These are phyloP conservation scores for Gandaritis pyraliata DNA, from an alignment of 2,888 invertebrate species.

Conservation along the genomic window DNA sequence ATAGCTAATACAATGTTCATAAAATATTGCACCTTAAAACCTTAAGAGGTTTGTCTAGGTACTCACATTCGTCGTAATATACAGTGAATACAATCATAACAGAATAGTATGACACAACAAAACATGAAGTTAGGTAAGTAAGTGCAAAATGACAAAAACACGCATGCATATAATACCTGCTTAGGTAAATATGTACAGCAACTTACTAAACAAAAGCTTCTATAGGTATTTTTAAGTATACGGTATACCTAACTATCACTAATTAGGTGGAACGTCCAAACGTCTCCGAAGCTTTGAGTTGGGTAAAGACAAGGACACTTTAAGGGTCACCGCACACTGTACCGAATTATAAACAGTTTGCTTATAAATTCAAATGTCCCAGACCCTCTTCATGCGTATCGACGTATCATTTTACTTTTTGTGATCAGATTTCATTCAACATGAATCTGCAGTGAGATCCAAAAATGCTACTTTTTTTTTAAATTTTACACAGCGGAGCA, in stretches of 20 bases:
- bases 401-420: constrained; percentile 35
- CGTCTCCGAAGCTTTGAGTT: constrained; percentile 60
- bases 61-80: no score
- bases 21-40: no score
- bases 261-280: constrained; percentile 62
- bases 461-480: not conserved
- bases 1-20: no score
- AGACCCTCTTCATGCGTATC: constrained; percentile 43
- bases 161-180: no score
- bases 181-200: no score
- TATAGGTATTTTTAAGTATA: no score
- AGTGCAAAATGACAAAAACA: no score
- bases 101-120: no score
- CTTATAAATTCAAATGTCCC: constrained; percentile 44
- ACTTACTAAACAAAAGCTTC: not conserved
- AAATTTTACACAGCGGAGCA: no score
- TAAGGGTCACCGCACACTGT: constrained; percentile 55
- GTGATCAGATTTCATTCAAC: constrained; percentile 23
- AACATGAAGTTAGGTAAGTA: no score
- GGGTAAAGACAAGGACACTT: constrained; percentile 59
- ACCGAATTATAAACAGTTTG: constrained; percentile 43
- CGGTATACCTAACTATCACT: constrained; percentile 51
- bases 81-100: no score
- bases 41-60: no score
- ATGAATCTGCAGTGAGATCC: constrained; percentile 1